Evolutionary conservation across 2,113 vertebrate genomes (phyloP), one percentile per base, ranked within the genome.

Genomic region (Oplegnathus fasciatus): DNA sequence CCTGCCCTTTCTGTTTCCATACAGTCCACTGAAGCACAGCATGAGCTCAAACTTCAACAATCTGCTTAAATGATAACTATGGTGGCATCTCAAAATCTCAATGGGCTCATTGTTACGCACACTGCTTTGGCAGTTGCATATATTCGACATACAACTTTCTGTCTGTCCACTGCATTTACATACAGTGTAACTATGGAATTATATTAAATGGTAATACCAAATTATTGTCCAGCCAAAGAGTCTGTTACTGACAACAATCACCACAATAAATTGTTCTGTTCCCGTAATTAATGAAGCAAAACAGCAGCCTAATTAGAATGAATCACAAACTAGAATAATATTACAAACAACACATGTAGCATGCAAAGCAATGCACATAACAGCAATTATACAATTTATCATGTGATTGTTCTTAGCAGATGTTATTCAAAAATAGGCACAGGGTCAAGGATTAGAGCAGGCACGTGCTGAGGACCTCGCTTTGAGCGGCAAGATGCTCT

Each of bases 31-130:
- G 73, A 68, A 61, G 65, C 68, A 44, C 78, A 82, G 78, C 77
- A 75, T 62, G 54, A 55, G 32, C 40, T 77, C 67, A 72, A 60
- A 67, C 70, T 79, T 67, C 22, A 55, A 58, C 69, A 26, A 11
- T 26, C n/a, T 46, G n/a, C 46, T 57, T 69, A 22, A 78, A 46
- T 32, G 57, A 65, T 26, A 55, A 73, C 46, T 17, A 64, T 0
- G 61, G 80, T n/a, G 48, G 44, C 52, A 61, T 67, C 73, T 73
- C 24, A 28, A 54, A 28, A 37, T 64, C 10, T 82, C 78, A 70
- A 57, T 9, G n/a, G 40, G 22, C 52, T 85, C 82, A 68, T 46
- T 73, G 57, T 78, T 22, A 57, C 61, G 42, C 20, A 77, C n/a
- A 40, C 18, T 24, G 46, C 57, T 50, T 54, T 71, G 30, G 40